Conservation (phyloP, 2,797 vertebrate species). For the Tokudaia muenninki region DNA sequence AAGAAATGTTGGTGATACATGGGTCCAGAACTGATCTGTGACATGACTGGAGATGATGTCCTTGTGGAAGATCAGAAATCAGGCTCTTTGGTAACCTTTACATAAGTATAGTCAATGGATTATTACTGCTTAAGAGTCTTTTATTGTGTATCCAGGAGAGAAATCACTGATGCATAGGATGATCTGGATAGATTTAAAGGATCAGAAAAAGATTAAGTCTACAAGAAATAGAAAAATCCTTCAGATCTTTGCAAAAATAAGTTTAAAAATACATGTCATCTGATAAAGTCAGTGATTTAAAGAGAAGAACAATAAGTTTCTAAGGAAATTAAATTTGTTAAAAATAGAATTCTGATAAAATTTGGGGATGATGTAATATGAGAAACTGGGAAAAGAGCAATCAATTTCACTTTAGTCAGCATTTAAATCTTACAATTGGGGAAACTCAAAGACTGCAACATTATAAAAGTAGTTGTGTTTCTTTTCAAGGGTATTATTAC, state of each 20-base stretch:
- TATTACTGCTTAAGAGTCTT: constrained; percentile 25
- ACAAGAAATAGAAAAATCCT: constrained; percentile 32
- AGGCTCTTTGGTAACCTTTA: background rate
- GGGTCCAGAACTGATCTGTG: background rate
- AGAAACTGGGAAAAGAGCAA: constrained; percentile 4
- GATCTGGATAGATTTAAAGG: constrained; percentile 25
- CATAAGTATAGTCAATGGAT: constrained; percentile 3
- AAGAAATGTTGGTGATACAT: background rate
- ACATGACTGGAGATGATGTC: background rate
- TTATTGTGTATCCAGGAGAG: constrained; percentile 6
- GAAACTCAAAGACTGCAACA: background rate
- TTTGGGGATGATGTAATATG: background rate
- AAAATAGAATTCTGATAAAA: constrained; percentile 35
- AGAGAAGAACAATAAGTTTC: background rate
- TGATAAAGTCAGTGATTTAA: background rate
- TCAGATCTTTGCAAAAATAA: constrained; percentile 1
- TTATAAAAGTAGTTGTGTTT: background rate
- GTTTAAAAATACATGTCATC: background rate
- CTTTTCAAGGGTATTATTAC: background rate
- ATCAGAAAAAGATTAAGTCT: constrained; percentile 25
- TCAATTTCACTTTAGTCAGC: constrained; percentile 19
- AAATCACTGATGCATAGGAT: constrained; percentile 42
- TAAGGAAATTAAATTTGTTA: background rate
- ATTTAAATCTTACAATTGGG: background rate
- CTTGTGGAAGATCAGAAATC: constrained; percentile 7